phyloP scores from a whole-genome alignment of 2,797 vertebrate species.

The Chaunax sp. region DNA sequence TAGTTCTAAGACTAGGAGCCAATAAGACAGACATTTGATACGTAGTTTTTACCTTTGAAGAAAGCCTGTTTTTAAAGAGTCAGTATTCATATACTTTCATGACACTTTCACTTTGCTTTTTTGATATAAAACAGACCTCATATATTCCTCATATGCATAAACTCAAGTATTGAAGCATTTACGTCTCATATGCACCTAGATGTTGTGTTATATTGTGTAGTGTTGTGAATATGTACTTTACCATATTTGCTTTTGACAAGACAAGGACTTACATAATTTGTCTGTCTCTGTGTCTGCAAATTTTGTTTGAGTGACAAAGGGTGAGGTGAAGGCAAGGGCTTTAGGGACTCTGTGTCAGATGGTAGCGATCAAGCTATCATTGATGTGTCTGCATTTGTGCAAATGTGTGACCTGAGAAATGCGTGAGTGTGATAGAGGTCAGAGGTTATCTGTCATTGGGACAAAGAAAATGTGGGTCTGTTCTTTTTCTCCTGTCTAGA shows the following conservation, averaged over 20 bases:
- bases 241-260: neutral
- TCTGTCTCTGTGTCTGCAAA: neutral
- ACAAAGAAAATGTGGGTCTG: constrained; percentile 44
- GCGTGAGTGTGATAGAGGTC: constrained; percentile 38
- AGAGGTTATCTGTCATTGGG: constrained; percentile 46
- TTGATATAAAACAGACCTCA: too few species aligned
- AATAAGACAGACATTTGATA: too few species aligned
- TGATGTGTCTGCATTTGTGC: constrained; percentile 10
- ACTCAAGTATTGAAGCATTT: neutral
- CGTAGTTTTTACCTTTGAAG: too few species aligned
- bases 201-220: too few species aligned
- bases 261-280: neutral
- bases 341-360: constrained; percentile 44
- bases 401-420: constrained; percentile 35
- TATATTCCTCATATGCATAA: too few species aligned
- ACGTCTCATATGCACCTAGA: neutral
- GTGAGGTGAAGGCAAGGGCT: constrained; percentile 5
- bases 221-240: neutral
- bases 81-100: too few species aligned
- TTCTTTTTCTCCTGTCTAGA: constrained; percentile 22
- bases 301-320: constrained; percentile 48
- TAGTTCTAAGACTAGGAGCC: too few species aligned
- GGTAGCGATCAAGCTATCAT: neutral
- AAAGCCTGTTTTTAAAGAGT: too few species aligned
- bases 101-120: too few species aligned